Percentiles rank a stretch among this genome's conserved stretches.
Evolutionary conservation across 2,113 vertebrate species (phyloP).

Genomic region (Cyprinus carpio): DNA sequence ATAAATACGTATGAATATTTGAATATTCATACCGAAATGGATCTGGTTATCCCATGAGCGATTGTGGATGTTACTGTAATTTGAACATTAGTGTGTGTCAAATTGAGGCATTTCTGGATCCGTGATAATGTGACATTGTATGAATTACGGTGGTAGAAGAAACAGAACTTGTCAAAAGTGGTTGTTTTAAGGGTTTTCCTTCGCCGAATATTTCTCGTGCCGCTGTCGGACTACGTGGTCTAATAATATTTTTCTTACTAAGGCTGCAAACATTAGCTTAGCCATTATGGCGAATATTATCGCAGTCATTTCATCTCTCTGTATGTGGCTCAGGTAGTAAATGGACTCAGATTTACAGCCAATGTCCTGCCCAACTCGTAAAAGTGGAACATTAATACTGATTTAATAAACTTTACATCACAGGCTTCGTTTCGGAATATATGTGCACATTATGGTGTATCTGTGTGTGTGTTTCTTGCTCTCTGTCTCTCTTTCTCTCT

Average conservation of each 20-base stretch:
- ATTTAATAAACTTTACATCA: slow-evolving; percentile 55
- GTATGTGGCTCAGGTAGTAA: slow-evolving; percentile 55
- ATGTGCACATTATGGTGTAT: background rate
- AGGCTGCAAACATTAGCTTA: slow-evolving; percentile 53
- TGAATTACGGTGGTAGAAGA: background rate
- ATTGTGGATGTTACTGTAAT: slow-evolving; percentile 21
- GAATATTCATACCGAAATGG: slow-evolving; percentile 24
- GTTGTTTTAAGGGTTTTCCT: slow-evolving; percentile 24
- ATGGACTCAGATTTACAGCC: slow-evolving; percentile 58
- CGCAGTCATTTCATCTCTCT: slow-evolving; percentile 46
- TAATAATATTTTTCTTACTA: slow-evolving; percentile 46
- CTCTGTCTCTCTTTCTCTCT: slow-evolving; percentile 6
- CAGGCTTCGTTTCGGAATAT: slow-evolving; percentile 47
- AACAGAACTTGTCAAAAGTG: slow-evolving; percentile 8
- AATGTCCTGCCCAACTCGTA: slow-evolving; percentile 55
- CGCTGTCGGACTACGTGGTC: slow-evolving; percentile 37
- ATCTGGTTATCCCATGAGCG: slow-evolving; percentile 9
- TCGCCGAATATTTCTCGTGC: slow-evolving; percentile 23
- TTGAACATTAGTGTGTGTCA: slow-evolving; percentile 28
- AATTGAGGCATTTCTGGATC: background rate
- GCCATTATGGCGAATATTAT: slow-evolving; percentile 48
- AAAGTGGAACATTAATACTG: slow-evolving; percentile 59
- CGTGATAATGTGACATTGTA: background rate
- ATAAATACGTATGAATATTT: slow-evolving; percentile 35
- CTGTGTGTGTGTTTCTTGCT: slow-evolving; percentile 17